Conservation (phyloP, 1,140 invertebrate genomes). For the Dufourea novaeangliae region DNA sequence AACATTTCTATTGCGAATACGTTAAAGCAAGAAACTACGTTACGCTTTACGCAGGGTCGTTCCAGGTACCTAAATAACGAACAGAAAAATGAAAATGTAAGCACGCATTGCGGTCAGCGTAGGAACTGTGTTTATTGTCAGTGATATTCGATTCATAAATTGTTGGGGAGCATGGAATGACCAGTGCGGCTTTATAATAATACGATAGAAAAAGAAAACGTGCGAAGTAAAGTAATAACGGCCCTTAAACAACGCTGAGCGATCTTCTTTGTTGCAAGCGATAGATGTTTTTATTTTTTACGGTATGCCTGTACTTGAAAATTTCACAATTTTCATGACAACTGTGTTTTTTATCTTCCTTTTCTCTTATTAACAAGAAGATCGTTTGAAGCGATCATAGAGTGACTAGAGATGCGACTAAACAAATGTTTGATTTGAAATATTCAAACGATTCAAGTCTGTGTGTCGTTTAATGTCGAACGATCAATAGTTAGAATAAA, state of each 20-base stretch:
- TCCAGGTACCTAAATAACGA: slow-evolving; percentile 22
- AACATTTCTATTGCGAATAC: slow-evolving; percentile 23
- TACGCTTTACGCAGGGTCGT: slow-evolving; percentile 47
- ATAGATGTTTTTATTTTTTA: slow-evolving; percentile 52
- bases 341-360: slow-evolving; percentile 46
- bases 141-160: neutral
- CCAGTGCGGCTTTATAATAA: slow-evolving; percentile 42
- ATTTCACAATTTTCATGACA: slow-evolving; percentile 33
- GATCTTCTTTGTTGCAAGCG: slow-evolving; percentile 48
- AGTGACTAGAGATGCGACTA: slow-evolving; percentile 46
- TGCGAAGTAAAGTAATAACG: slow-evolving; percentile 33
- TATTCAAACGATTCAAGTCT: slow-evolving; percentile 50
- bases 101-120: neutral
- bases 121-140: slow-evolving; percentile 4
- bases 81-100: neutral
- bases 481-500: slow-evolving; percentile 13
- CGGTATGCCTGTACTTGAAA: neutral
- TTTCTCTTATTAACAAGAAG: slow-evolving; percentile 50
- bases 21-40: slow-evolving; percentile 19
- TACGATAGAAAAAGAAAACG: slow-evolving; percentile 25
- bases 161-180: slow-evolving; percentile 31
- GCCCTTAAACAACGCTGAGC: slow-evolving; percentile 16
- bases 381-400: slow-evolving; percentile 54
- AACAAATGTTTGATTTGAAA: slow-evolving; percentile 45
- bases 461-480: slow-evolving; percentile 41